Conservation (phyloP, 2,888 invertebrate genomes). For the Caenorhabditis sulstoni region DNA sequence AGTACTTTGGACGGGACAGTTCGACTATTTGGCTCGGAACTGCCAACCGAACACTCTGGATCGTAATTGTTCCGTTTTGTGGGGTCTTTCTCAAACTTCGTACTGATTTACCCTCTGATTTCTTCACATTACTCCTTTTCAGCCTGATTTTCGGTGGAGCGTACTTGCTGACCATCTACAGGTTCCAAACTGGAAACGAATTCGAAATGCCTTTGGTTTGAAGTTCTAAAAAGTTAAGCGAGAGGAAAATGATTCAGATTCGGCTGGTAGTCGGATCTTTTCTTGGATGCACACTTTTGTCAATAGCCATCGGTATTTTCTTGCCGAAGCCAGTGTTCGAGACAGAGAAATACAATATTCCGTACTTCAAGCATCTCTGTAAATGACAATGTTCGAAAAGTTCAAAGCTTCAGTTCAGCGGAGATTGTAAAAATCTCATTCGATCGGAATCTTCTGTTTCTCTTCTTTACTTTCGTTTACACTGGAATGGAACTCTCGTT, state of each 20-base stretch:
- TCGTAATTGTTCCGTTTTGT: conserved; percentile 49
- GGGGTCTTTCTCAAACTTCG: conserved; percentile 56
- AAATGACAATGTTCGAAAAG: background rate
- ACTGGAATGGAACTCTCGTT: conserved; percentile 55
- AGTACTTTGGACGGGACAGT: conserved; percentile 61
- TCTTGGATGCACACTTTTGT: conserved; percentile 31
- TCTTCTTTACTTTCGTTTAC: conserved; percentile 50
- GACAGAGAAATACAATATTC: conserved; percentile 37
- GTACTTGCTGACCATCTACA: conserved; percentile 42
- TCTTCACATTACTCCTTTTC: background rate
- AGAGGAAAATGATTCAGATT: too few species aligned
- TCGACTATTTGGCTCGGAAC: conserved; percentile 59
- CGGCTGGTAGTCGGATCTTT: conserved; percentile 39
- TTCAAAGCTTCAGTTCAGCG: conserved; percentile 18
- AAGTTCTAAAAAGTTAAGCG: background rate
- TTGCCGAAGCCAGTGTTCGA: conserved; percentile 42
- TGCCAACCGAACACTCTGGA: conserved; percentile 43
- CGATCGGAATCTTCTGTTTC: conserved; percentile 37
- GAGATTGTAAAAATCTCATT: conserved; percentile 57
- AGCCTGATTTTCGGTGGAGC: conserved; percentile 48
- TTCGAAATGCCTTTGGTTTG: conserved; percentile 30
- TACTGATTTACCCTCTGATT: background rate
- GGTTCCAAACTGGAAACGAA: conserved; percentile 36
- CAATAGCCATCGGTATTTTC: conserved; percentile 39
- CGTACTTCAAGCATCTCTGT: conserved; percentile 55